Percentiles rank a stretch among this genome's conserved stretches.
Evolutionary conservation across 2,113 vertebrate species (phyloP).

Genomic region (Cyanistes caeruleus): DNA sequence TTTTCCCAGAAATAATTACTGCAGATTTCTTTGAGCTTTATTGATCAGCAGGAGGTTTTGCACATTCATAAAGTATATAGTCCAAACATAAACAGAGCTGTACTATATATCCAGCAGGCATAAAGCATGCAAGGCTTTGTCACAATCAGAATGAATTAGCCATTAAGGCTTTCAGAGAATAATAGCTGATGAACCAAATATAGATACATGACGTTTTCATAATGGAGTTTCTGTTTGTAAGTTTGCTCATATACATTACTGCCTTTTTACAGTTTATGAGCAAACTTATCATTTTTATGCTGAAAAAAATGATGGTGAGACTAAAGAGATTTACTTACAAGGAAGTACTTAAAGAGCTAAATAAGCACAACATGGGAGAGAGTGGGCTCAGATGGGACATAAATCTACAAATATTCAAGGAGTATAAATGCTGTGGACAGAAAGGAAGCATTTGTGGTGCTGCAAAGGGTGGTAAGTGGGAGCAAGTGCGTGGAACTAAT

Average conservation of each 20-base stretch:
- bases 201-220: conserved; percentile 27
- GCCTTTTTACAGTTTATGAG: conserved; percentile 53
- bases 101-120: neutral
- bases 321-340: conserved; percentile 23
- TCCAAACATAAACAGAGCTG: conserved; percentile 1
- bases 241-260: conserved; percentile 18
- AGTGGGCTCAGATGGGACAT: neutral
- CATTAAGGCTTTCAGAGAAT: conserved; percentile 20
- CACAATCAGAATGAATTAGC: conserved; percentile 5
- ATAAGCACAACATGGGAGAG: neutral
- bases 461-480: neutral
- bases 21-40: conserved; percentile 7
- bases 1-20: conserved; percentile 42
- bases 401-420: neutral
- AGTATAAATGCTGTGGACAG: neutral
- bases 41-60: conserved; percentile 13
- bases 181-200: conserved; percentile 39
- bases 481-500: neutral
- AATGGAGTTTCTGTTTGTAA: neutral
- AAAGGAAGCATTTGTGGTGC: neutral
- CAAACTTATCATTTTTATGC: conserved; percentile 49
- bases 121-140: neutral
- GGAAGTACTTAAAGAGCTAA: neutral
- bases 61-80: neutral
- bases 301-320: neutral